These are phyloP conservation scores for Propithecus coquereli DNA, from an alignment of 2,113 vertebrate species.

Conservation along the genomic window DNA sequence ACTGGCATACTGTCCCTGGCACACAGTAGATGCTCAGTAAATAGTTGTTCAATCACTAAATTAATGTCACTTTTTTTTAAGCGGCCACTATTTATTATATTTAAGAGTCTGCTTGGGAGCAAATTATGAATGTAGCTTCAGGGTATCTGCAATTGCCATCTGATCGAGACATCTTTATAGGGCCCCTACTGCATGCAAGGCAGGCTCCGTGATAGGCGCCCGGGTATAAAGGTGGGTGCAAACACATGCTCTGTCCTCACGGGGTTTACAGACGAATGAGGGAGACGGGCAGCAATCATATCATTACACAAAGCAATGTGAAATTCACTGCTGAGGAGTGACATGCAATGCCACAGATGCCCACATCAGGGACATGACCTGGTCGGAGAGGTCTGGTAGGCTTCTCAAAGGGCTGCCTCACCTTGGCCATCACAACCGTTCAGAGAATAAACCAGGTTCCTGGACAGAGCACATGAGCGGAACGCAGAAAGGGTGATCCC, in stretches of 20 bases:
- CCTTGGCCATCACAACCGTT: fast-evolving
- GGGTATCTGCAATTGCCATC: background rate
- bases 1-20: background rate
- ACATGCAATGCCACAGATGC: fast-evolving
- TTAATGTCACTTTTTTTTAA: background rate
- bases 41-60: too few species aligned
- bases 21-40: background rate
- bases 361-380: fast-evolving
- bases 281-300: background rate
- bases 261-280: too few species aligned
- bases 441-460: fast-evolving
- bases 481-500: background rate
- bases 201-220: fast-evolving
- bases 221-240: fast-evolving
- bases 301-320: background rate
- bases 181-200: too few species aligned
- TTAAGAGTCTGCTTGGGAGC: background rate
- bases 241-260: fast-evolving
- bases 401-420: too few species aligned
- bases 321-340: too few species aligned
- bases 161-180: background rate
- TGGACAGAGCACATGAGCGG: too few species aligned
- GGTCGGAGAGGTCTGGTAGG: background rate
- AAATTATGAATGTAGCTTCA: background rate
- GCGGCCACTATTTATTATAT: background rate